phyloP scores from a whole-genome alignment of 2,113 vertebrate species.

The Taurulus bubalis region DNA sequence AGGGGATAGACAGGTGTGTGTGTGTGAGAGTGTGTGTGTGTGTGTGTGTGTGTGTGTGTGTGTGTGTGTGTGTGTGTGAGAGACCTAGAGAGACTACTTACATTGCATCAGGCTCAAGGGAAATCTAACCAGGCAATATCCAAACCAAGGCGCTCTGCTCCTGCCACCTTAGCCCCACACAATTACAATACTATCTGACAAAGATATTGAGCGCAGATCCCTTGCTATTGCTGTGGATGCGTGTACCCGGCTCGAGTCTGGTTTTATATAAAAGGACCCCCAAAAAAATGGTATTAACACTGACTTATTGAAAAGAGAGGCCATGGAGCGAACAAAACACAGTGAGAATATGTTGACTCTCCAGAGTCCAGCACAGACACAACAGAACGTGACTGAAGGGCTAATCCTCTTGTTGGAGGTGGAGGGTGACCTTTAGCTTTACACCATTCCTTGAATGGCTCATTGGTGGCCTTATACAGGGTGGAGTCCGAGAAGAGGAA shows the following conservation, averaged over 20 bases:
- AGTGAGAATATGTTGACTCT: conserved; percentile 41
- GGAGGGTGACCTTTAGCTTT: conserved; percentile 44
- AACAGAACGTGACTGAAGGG: neutral
- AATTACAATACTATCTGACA: conserved; percentile 83
- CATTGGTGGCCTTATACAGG: neutral
- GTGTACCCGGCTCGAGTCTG: conserved; percentile 30
- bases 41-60: conserved; percentile 38
- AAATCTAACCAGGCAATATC: conserved; percentile 83
- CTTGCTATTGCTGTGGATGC: conserved; percentile 68
- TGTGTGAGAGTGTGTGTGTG: conserved; percentile 9
- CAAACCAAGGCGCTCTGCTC: conserved; percentile 66
- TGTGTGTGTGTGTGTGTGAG: conserved; percentile 24
- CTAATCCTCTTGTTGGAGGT: conserved; percentile 20
- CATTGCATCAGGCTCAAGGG: conserved; percentile 73
- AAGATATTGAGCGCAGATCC: conserved; percentile 80
- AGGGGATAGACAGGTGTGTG: conserved; percentile 26
- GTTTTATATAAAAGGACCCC: conserved; percentile 70
- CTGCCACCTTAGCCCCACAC: conserved; percentile 76
- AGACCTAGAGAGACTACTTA: conserved; percentile 65
- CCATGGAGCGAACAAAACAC: conserved; percentile 45
- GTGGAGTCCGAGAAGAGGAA: neutral
- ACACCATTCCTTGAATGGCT: conserved; percentile 3
- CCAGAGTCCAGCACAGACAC: conserved; percentile 14
- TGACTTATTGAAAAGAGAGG: conserved; percentile 70
- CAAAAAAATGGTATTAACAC: conserved; percentile 68